Conservation (phyloP, 2,797 vertebrate species). For the Denticeps clupeoides region DNA sequence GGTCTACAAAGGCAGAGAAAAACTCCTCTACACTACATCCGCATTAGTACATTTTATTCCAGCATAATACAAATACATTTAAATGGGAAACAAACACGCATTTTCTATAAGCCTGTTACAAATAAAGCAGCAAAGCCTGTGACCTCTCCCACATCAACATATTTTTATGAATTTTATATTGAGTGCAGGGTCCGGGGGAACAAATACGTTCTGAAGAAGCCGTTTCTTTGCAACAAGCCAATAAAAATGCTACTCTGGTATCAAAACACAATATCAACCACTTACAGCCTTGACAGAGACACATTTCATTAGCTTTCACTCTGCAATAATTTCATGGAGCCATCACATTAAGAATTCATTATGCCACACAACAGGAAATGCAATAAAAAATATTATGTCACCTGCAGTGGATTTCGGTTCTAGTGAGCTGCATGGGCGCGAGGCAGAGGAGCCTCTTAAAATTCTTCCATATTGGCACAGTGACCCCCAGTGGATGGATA, state of each 20-base stretch:
- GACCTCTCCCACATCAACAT: no score
- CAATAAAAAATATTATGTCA: conserved; percentile 30
- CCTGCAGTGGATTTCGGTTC: conserved; percentile 20
- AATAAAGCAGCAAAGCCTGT: no score
- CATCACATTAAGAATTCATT: conserved; percentile 52
- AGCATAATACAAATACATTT: no score
- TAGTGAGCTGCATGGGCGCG: conserved; percentile 16
- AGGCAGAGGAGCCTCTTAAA: conserved; percentile 8
- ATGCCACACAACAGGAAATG: conserved; percentile 39
- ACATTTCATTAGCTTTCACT: conserved; percentile 44
- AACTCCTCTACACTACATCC: no score
- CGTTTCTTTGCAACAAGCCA: conserved; percentile 34
- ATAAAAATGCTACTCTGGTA: conserved; percentile 21
- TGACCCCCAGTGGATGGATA: conserved; percentile 61
- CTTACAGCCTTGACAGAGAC: conserved; percentile 19
- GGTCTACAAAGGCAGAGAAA: no score
- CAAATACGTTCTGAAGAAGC: not conserved
- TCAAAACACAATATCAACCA: conserved; percentile 23
- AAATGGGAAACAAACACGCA: no score
- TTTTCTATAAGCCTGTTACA: no score
- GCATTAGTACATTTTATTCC: no score
- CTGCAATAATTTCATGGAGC: conserved; percentile 38
- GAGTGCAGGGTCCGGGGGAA: not conserved
- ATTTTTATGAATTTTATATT: not conserved
- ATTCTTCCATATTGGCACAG: conserved; percentile 47